A percentile compares a stretch with the other conserved stretches of the same genome.
Evolutionary conservation across 1,140 invertebrate species (phyloP).

Genomic region (Drosophila tsacasi): DNA sequence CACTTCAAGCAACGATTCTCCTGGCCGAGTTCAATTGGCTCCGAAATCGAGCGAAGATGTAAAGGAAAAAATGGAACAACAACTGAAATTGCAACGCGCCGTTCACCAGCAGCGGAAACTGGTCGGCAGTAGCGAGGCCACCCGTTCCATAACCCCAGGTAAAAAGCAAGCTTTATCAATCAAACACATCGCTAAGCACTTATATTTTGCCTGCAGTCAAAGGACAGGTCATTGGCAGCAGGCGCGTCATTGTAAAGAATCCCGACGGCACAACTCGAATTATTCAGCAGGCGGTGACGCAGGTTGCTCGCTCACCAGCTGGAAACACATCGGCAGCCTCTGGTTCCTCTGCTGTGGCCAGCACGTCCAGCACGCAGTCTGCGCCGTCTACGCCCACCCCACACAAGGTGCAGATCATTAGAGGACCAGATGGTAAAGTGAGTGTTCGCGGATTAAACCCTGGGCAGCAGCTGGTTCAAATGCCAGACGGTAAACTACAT

Average conservation of each 20-base stretch:
- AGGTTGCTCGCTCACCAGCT: constrained; percentile 43
- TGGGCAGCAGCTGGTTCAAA: constrained; percentile 96
- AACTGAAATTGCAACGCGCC: constrained; percentile 93
- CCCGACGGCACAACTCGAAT: constrained; percentile 92
- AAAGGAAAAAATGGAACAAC: constrained; percentile 96
- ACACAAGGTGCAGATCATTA: constrained; percentile 95
- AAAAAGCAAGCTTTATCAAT: neutral
- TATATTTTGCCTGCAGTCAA: constrained; percentile 48
- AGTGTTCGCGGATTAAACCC: constrained; percentile 96
- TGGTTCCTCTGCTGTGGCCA: constrained; percentile 33
- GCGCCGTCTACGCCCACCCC: constrained; percentile 85
- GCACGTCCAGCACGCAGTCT: constrained; percentile 31
- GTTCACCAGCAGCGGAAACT: constrained; percentile 93
- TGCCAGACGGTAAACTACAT: constrained; percentile 97
- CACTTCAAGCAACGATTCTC: constrained; percentile 31
- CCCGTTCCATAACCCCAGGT: constrained; percentile 63
- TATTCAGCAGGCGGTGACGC: constrained; percentile 87
- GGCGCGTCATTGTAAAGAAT: constrained; percentile 91
- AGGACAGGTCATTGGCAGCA: constrained; percentile 74
- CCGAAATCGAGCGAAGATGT: constrained; percentile 88
- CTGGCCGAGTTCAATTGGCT: constrained; percentile 68
- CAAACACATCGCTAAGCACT: neutral
- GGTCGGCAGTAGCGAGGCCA: constrained; percentile 33
- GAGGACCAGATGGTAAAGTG: constrained; percentile 95
- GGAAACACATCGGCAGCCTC: constrained; percentile 63